These are phyloP conservation scores for Amphiprion ocellaris DNA, from an alignment of 2,113 vertebrate genomes.

Conservation along the genomic window DNA sequence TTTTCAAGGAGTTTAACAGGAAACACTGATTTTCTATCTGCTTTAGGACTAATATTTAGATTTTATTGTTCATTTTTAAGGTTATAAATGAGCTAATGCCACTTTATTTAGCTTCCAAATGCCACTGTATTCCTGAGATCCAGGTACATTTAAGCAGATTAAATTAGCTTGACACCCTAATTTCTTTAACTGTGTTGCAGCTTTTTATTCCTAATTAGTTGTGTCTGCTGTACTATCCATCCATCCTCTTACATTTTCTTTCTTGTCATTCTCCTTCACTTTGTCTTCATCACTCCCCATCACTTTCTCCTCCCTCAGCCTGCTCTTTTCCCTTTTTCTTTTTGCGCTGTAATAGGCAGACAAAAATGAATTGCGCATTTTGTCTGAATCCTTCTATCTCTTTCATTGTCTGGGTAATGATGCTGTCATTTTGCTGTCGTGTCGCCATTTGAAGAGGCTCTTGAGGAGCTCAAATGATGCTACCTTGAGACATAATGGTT, in stretches of 20 bases:
- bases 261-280: conserved; percentile 5
- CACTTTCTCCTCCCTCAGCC: background rate
- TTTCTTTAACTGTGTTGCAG: too few species aligned
- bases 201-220: background rate
- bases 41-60: too few species aligned
- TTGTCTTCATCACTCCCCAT: conserved; percentile 7
- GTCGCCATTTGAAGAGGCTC: conserved; percentile 34
- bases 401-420: conserved; percentile 64
- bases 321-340: background rate
- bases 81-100: too few species aligned
- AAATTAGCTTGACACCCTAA: too few species aligned
- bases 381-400: conserved; percentile 42
- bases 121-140: too few species aligned
- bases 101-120: too few species aligned
- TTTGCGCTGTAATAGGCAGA: conserved; percentile 44
- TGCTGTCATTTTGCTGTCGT: conserved; percentile 48
- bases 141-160: too few species aligned
- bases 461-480: conserved; percentile 29
- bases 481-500: conserved; percentile 22
- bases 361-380: conserved; percentile 56
- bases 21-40: background rate
- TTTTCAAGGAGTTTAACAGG: background rate
- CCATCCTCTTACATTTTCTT: conserved; percentile 11
- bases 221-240: conserved; percentile 4
- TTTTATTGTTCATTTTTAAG: too few species aligned